Base-by-base conservation (phyloP, 2,888 invertebrate genomes). In the Cecidostiba fungosa region DNA sequence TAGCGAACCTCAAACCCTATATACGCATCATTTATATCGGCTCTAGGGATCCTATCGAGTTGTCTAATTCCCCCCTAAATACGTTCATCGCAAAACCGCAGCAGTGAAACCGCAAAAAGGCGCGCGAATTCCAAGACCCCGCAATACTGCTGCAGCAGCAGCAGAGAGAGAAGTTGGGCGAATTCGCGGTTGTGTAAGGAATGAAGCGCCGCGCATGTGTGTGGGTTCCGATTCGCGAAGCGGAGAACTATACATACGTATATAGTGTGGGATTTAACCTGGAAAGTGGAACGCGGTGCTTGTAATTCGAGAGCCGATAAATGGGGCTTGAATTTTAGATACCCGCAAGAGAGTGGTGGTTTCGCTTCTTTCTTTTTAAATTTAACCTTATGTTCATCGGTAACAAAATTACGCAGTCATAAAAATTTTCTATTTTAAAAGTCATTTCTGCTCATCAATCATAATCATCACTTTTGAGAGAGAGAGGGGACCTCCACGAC, bases 151-250 rank as follows among this genome's bases (percentile, higher is more conserved):
- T 73, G 26, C 54, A 36, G 36, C 6, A 69, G 66, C n/a, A n/a
- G n/a, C n/a, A 47, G 59, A 43, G 39, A n/a, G 77, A 26, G 43
- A 73, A 78, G 59, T 78, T 74, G 19, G 72, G 36, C 70, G 73
- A 78, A 84, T 78, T 84, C 78, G 83, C 73, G 78, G 43, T 78
- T 72, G 43, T 83, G 72, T 77, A 54, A 54, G 83, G 83, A 50
- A 79, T 79, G 66, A 76, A 47, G 76, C 54, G 50, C 29, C n/a
- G n/a, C 23, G 39, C n/a, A 32, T 10, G 72, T 85, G 62, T 85
- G 39, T 72, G 36, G 72, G n/a, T 39, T 39, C 19, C 39, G 72
- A 43, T 23, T 12, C 43, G 12, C 23, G 72, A 72, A 70, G 70
- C n/a, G n/a, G 39, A 72, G 72, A 23, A 14, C 39, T 39, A 72